These are phyloP conservation scores for Falco concolor DNA, from an alignment of 2,797 vertebrate genomes.

Conservation along the genomic window DNA sequence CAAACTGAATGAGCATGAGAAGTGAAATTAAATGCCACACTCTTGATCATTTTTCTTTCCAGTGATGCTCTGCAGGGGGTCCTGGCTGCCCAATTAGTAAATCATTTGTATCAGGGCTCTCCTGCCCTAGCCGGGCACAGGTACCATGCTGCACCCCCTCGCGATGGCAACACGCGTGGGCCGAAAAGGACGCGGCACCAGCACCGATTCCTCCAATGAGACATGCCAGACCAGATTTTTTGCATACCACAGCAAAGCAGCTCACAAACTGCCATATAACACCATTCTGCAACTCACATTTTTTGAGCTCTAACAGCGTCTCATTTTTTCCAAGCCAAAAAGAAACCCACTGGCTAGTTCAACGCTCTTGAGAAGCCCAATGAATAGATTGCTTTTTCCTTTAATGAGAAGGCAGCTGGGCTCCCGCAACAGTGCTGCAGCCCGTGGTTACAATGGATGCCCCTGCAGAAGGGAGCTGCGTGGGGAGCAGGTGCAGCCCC, in stretches of 20 bases:
- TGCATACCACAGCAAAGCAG: constrained; percentile 9
- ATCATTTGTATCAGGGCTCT: not conserved
- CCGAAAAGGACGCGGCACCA: not conserved
- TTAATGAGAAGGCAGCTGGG: not conserved
- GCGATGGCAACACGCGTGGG: not conserved
- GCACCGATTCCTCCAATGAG: not conserved
- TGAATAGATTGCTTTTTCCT: not conserved
- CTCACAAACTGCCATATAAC: not conserved
- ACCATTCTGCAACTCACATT: not conserved
- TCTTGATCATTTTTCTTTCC: not conserved
- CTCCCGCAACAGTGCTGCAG: not conserved
- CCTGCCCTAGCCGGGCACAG: not conserved
- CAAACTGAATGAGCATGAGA: not conserved
- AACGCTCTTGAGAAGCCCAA: not conserved
- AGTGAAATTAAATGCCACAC: not conserved
- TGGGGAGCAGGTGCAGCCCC: not conserved
- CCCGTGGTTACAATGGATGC: not conserved
- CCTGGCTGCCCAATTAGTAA: not conserved
- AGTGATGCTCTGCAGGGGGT: not conserved
- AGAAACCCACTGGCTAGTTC: not conserved
- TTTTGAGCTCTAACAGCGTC: not conserved
- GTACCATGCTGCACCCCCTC: not conserved
- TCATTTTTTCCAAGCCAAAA: constrained; percentile 14
- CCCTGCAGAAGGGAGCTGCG: not conserved
- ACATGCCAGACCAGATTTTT: constrained; percentile 25